Base-by-base conservation (phyloP, 2,113 vertebrate genomes). In the Trogon melanurus region DNA sequence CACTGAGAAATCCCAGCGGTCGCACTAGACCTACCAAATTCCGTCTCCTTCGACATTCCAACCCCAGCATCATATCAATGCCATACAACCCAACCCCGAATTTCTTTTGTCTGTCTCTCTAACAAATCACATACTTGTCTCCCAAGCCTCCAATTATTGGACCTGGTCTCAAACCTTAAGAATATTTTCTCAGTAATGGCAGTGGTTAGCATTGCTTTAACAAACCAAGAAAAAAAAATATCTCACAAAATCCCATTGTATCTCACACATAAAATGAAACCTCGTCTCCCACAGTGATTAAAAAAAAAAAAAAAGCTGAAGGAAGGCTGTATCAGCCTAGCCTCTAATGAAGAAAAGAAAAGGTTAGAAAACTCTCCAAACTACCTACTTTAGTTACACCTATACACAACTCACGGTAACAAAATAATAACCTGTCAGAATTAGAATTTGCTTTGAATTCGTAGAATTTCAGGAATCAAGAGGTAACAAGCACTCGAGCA, bases 151-250 rank as follows among this genome's bases (percentile, higher is more conserved):
- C 3, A 2, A 0, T 21, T 69, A 27, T 2, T 6, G 4, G 15
- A 73, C 5, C 3, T 4, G 11, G 5, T 67, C 6, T 66, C n/a
- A 62, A 9, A 23, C 1, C 0, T 34, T 21, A 64, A 61, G 19
- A 65, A 50, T 9, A 19, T 45, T 71, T 84, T 41, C 44, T 20
- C 36, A 16, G 6, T 48, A 79, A 53, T 57, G 5, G 16, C 0
- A 0, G 10, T 0, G 0, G 5, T 51, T 69, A 48, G 3, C 5
- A 2, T 27, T 72, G 5, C 32, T 78, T 50, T 25, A 75, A 56
- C 11, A 73, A 75, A 3, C 13, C 27, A 34, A 11, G 3, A 45
- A 2, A 56, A 67, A 82, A 32, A 4, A 72, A 10, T 2, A 3
- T 6, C 22, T 50, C 21, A 11, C 0, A 1, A 72, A 60, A 82